Base-by-base conservation (phyloP, 2,888 invertebrate genomes). In the Thera britannica region DNA sequence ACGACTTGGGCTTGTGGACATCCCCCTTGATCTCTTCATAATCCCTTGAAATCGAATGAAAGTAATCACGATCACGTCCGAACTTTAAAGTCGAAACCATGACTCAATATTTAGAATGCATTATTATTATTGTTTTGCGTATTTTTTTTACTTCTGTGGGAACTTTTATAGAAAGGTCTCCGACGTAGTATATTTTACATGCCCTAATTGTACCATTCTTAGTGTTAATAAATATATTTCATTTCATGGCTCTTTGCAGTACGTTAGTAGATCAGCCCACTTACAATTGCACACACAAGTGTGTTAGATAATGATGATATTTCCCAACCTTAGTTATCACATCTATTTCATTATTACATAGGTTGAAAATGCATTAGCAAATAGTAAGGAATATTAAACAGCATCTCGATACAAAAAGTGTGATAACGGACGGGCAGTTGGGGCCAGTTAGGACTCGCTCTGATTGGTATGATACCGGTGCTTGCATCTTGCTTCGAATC, bases 391-490 rank as follows among this genome's bases (percentile, higher is more conserved):
- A 67, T 66, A 64, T 59, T 61, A 57, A 41, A 58, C 62, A 57
- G 52, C 49, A 68, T 74, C 72, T 77, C 70, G 6, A 76, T 77
- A 67, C 73, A 78, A 80, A 80, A 84, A 83, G 77, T 60, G 36
- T 77, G 81, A 76, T 85, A 85, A 85, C 85, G 85, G 85, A 63
- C 70, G 70, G 62, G 61, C 77, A 75, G 78, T 74, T 77, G 76
- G 74, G 78, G 75, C 76, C 90, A 89, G 90, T 90, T 90, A 89
- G 81, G 84, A 79, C 77, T 81, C 84, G 91, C 89, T 90, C 91
- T 83, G 90, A 79, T 91, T 90, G 84, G 69, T 75, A 12, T 66
- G 69, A 61, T 79, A 84, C 83, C 84, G 88, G 75, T 84, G 68
- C 79, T 69, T 59, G 75, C 70, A 67, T 72, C 78, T 52, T 34